Evolutionary conservation across 1,140 invertebrate species (phyloP), one percentile per base, ranked within the genome.

Genomic region (Dendrolimus punctatus): DNA sequence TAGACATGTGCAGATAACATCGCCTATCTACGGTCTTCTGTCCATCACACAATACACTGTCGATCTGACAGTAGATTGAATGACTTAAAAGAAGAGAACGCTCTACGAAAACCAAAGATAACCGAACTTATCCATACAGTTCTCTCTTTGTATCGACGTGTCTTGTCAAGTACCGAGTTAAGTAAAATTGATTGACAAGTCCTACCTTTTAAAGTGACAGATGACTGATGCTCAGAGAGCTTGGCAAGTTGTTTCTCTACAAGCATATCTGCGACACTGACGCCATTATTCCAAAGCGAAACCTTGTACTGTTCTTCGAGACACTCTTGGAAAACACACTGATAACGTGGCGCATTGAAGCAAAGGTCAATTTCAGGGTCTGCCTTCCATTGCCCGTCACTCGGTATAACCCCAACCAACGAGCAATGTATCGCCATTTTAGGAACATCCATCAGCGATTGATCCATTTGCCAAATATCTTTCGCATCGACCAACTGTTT

Each of bases 381-480:
- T 43, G 88, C 77, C 5, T 87, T 85, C 91, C 92, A 93, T 48
- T 70, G 78, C 2, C 74, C 77, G 42, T 80, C 85, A 9, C 69
- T 75, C 2, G 91, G 90, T 8, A 81, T 57, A 4, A 94, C 85
- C 40, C 90, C 89, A 8, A 87, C 73, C 10, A 95, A 76, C 0
- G 88, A 83, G 73, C 93, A 95, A 10, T 88, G 84, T 4, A 93
- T 83, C 0, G 92, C 92, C 85, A 94, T 91, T 49, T 89, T 91
- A 0, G 93, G 93, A 6, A 94, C 59, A n/a, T 87, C 77, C 66
- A 92, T 88, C 38, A 93, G 90, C 57, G 91, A 88, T 38, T 85
- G 87, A 51, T 93, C 91, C 36, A 95, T 81, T 9, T 89, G 88
- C 88, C 90, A 95, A 1, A 95, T 88, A 64, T 93, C 90, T 50